Conservation (phyloP, 2,113 vertebrate genomes). For the Cephalopterus ornatus region DNA sequence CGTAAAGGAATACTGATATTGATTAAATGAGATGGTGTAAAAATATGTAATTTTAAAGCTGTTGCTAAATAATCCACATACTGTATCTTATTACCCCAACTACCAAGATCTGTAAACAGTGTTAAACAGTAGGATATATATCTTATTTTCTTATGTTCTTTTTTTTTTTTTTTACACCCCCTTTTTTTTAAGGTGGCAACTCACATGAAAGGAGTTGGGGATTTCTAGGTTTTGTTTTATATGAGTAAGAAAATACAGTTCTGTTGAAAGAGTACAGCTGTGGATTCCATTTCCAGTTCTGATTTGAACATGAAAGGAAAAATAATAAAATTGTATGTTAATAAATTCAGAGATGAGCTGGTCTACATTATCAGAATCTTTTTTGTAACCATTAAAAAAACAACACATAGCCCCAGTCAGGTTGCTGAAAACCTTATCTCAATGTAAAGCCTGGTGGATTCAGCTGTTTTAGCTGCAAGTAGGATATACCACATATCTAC, state of each 20-base stretch:
- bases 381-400: conserved; percentile 50
- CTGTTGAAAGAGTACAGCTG: conserved; percentile 30
- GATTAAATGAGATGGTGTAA: conserved; percentile 33
- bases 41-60: conserved; percentile 51
- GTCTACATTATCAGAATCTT: conserved; percentile 57
- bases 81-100: conserved; percentile 54
- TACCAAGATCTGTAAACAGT: conserved; percentile 63
- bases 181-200: background rate
- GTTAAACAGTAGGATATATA: conserved; percentile 48
- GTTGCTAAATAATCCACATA: conserved; percentile 40
- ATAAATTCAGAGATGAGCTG: conserved; percentile 59
- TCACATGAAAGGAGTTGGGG: conserved; percentile 35
- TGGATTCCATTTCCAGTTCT: conserved; percentile 40
- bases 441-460: conserved; percentile 57
- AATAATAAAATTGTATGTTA: conserved; percentile 37
- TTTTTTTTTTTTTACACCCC: background rate
- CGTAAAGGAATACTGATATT: conserved; percentile 48
- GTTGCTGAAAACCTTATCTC: conserved; percentile 58
- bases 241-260: conserved; percentile 12
- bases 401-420: background rate
- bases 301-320: conserved; percentile 53
- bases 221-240: conserved; percentile 44
- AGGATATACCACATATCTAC: conserved; percentile 62
- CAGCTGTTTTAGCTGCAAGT: conserved; percentile 60
- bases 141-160: conserved; percentile 45